Evolutionary conservation across 1,140 invertebrate species (phyloP).

Genomic region (Aphis gossypii): DNA sequence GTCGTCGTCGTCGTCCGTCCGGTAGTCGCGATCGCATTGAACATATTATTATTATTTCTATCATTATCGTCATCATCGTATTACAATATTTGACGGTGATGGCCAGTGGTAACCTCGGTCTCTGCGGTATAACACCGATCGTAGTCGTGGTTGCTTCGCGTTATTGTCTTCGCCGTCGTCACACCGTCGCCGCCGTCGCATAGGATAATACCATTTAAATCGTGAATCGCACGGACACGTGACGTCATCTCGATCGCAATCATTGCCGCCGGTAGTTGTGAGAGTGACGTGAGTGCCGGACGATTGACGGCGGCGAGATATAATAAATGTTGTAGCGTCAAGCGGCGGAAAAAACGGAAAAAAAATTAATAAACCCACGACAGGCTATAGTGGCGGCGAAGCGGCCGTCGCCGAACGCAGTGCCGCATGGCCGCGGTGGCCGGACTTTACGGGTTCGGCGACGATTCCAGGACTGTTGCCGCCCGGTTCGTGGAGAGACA

Average conservation of each 20-base stretch:
- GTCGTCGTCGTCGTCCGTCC: not conserved
- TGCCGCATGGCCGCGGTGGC: slow-evolving; percentile 65
- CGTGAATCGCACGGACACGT: not conserved
- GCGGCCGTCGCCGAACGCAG: slow-evolving; percentile 15
- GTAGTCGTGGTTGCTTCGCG: not conserved
- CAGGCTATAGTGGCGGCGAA: slow-evolving; percentile 36
- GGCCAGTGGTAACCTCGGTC: not conserved
- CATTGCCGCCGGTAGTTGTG: not conserved
- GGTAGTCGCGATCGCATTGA: not conserved
- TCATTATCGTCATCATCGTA: not conserved
- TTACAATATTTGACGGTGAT: not conserved
- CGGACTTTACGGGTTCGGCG: slow-evolving; percentile 66
- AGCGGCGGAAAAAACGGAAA: not conserved
- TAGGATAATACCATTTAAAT: not conserved
- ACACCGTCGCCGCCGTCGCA: not conserved
- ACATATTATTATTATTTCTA: not conserved
- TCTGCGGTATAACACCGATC: not conserved
- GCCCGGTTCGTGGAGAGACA: slow-evolving; percentile 61
- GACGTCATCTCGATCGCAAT: not conserved
- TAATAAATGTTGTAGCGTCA: not conserved
- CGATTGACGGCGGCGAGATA: not conserved
- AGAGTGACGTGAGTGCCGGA: not conserved
- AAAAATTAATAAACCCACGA: not conserved
- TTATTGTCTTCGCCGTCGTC: not conserved
- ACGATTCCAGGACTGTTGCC: slow-evolving; percentile 63